phyloP scores from a whole-genome alignment of 2,797 vertebrate species.

The Parambassis ranga region DNA sequence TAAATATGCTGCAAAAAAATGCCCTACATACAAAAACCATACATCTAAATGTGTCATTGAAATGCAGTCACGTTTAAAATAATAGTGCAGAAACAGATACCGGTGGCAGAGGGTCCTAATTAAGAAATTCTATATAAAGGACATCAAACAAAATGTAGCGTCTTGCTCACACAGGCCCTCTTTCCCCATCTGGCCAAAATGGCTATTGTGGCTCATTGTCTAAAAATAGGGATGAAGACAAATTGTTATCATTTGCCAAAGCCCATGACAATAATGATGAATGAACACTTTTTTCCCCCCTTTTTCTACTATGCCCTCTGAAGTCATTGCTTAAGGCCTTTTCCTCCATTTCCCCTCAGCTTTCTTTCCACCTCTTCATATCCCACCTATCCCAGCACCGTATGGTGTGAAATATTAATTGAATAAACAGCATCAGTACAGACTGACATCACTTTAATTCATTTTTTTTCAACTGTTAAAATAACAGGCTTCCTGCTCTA shows the following conservation, averaged over 20 bases:
- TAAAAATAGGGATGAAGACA: slow-evolving; percentile 99
- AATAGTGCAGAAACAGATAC: slow-evolving; percentile 36
- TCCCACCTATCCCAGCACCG: slow-evolving; percentile 9
- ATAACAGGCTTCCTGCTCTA: not conserved
- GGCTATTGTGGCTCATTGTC: slow-evolving; percentile 99
- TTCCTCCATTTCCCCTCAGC: slow-evolving; percentile 69
- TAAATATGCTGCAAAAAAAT: not conserved
- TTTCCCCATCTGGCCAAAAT: slow-evolving; percentile 98
- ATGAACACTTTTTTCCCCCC: slow-evolving; percentile 93
- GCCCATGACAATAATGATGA: slow-evolving; percentile 99
- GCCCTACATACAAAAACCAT: slow-evolving; percentile 23
- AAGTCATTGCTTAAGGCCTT: slow-evolving; percentile 99
- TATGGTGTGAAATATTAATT: slow-evolving; percentile 29
- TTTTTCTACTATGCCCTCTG: slow-evolving; percentile 85
- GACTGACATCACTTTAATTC: slow-evolving; percentile 3
- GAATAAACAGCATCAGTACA: slow-evolving; percentile 30
- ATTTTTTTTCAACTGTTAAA: not conserved
- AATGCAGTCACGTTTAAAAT: slow-evolving; percentile 40
- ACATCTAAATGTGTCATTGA: slow-evolving; percentile 67
- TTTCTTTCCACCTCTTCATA: slow-evolving; percentile 25
- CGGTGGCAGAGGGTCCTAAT: slow-evolving; percentile 56
- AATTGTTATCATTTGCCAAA: slow-evolving; percentile 99
- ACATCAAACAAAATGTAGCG: slow-evolving; percentile 85
- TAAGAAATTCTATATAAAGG: slow-evolving; percentile 69
- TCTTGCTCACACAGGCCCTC: slow-evolving; percentile 90